These are phyloP conservation scores for Albula glossodonta DNA, from an alignment of 2,113 vertebrate genomes.

Conservation along the genomic window DNA sequence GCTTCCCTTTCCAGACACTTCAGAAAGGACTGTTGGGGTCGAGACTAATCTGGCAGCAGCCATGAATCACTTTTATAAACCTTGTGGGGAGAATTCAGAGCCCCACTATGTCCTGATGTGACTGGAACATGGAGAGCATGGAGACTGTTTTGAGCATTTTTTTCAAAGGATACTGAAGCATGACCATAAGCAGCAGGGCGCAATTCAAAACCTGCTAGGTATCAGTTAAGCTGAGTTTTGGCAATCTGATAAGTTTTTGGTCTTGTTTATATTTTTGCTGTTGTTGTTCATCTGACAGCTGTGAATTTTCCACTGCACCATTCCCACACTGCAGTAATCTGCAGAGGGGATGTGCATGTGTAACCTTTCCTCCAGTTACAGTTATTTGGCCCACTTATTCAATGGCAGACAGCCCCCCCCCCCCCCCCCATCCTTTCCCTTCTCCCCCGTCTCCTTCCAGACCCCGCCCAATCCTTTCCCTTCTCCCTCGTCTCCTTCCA, in stretches of 20 bases:
- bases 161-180: not conserved
- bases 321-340: not conserved
- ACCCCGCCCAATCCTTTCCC: not conserved
- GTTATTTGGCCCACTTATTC: not conserved
- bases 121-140: not conserved
- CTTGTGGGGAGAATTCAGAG: not conserved
- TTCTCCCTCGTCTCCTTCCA: not conserved
- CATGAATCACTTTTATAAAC: not conserved
- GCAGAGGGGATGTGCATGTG: not conserved
- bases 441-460: not conserved
- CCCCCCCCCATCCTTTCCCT: not conserved
- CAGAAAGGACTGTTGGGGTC: not conserved
- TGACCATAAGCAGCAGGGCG: not conserved
- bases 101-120: not conserved
- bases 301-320: not conserved
- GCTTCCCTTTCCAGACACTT: too few species aligned
- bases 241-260: not conserved
- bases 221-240: not conserved
- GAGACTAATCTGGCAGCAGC: not conserved
- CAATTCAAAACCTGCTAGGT: not conserved
- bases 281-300: not conserved
- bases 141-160: not conserved
- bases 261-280: not conserved
- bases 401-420: not conserved
- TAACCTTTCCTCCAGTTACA: slow-evolving; percentile 4